Base-by-base conservation (phyloP, 2,797 vertebrate species). In the Triplophysa bombifrons region DNA sequence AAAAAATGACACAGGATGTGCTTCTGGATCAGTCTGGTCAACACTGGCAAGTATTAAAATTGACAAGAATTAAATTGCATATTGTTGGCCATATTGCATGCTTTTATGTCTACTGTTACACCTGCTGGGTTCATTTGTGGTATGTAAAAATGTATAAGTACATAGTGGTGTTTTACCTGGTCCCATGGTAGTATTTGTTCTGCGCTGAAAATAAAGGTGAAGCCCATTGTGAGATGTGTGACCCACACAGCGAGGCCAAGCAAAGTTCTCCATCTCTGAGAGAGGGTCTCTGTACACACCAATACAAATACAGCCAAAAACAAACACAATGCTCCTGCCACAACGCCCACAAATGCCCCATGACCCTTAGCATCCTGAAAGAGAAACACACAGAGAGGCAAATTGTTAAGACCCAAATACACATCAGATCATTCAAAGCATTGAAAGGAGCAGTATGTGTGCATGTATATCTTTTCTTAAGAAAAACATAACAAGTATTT, bases 221-320 rank as follows among this genome's bases (percentile, higher is more conserved):
- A 98, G 86, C 95, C 98, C 87, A 99, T 90, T 0, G 89, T 89
- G 88, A 98, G 83, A 80, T 98, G 94, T 76, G 96, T 96, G 88
- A 90, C 86, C 95, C 97, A 99, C 65, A 95, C 91, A 11, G 92
- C 83, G 41, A 96, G 83, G 0, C 96, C 96, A 53, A 96, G 92
- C 7, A 93, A 81, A 0, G 74, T 87, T 16, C 97, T 94, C 94
- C 96, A 96, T 70, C 91, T 93, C 80, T 94, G 94, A 4, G 94
- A 91, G 0, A 97, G 91, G 10, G 94, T 91, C 64, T 97, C 97
- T 0, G 91, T 87, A 3, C 94, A 99, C 50, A 97, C 91, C 89
- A 99, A 91, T 63, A 95, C 64, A 16, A 94, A 97, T 80, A 97
- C 92, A 1, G 85, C 87, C 53, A 94, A 87, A 81, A 98, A 99